A percentile compares a stretch with the other conserved stretches of the same genome.
Conservation (phyloP, 2,888 invertebrate genomes). For the Actias luna region DNA sequence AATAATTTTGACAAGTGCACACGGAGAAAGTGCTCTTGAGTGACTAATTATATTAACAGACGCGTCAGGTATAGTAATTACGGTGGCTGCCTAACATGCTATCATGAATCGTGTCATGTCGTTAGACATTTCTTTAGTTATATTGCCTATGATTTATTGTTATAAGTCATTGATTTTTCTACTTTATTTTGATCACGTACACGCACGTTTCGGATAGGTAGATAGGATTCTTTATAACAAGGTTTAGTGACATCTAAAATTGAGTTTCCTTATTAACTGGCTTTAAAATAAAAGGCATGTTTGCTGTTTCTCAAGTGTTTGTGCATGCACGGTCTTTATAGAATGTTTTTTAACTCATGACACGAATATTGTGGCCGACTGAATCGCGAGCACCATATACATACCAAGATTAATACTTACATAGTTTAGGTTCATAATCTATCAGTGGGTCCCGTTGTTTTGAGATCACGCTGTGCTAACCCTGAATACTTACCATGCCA, state of each 20-base stretch:
- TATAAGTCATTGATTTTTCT: not conserved
- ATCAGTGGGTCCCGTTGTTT: no score
- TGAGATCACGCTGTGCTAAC: no score
- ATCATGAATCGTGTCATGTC: slow-evolving; percentile 4
- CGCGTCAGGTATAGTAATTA: slow-evolving; percentile 13
- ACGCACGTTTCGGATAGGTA: not conserved
- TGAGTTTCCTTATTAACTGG: not conserved
- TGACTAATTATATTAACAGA: slow-evolving; percentile 19
- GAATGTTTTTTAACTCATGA: no score
- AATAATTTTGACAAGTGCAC: slow-evolving; percentile 36
- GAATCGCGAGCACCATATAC: no score
- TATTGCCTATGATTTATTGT: not conserved
- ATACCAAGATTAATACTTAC: no score
- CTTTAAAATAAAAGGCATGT: no score
- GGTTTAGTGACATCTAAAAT: not conserved
- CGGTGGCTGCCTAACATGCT: slow-evolving; percentile 4
- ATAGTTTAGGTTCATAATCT: no score
- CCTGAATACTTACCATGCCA: no score
- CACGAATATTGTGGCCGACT: no score
- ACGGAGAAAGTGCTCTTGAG: slow-evolving; percentile 41
- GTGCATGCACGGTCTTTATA: no score
- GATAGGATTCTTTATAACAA: not conserved
- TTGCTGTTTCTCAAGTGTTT: no score
- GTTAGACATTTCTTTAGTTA: not conserved
- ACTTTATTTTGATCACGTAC: not conserved